Evolutionary conservation across 2,797 vertebrate genomes (phyloP).

Genomic region (Margarornis squamiger): DNA sequence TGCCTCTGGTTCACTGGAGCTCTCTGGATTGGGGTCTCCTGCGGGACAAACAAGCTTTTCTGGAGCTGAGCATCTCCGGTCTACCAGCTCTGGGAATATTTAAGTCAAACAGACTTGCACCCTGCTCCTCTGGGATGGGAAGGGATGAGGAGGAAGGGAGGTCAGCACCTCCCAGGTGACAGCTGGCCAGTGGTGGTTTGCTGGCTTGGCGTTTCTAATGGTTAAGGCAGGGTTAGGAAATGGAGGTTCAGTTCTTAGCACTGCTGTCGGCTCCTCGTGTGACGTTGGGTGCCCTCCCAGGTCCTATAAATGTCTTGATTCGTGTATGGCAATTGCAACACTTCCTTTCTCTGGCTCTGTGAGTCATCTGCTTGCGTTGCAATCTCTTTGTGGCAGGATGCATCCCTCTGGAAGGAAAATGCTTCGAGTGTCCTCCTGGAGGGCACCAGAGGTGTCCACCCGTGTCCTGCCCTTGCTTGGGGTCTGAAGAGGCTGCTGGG

Average conservation of each 20-base stretch:
- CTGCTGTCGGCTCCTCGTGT: background rate
- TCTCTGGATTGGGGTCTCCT: background rate
- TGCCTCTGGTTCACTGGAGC: background rate
- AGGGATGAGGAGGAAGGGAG: background rate
- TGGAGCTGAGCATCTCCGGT: background rate
- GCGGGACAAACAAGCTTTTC: background rate
- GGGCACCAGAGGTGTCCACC: background rate
- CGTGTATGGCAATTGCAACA: background rate
- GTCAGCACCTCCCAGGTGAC: background rate
- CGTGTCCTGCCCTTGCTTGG: background rate
- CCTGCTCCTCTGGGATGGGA: background rate
- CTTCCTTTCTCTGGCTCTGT: background rate
- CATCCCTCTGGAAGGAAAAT: background rate
- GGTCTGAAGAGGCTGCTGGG: background rate
- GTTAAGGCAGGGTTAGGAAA: background rate
- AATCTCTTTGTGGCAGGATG: slow-evolving; percentile 1
- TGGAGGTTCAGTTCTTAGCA: background rate
- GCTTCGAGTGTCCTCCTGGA: background rate
- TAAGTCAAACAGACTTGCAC: background rate
- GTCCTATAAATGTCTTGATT: background rate
- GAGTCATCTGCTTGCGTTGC: slow-evolving; percentile 52
- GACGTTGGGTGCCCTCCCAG: background rate
- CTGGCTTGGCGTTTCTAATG: background rate
- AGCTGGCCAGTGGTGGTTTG: background rate
- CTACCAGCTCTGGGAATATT: background rate